Base-by-base conservation (phyloP, 2,113 vertebrate species). In the Chinchilla lanigera region DNA sequence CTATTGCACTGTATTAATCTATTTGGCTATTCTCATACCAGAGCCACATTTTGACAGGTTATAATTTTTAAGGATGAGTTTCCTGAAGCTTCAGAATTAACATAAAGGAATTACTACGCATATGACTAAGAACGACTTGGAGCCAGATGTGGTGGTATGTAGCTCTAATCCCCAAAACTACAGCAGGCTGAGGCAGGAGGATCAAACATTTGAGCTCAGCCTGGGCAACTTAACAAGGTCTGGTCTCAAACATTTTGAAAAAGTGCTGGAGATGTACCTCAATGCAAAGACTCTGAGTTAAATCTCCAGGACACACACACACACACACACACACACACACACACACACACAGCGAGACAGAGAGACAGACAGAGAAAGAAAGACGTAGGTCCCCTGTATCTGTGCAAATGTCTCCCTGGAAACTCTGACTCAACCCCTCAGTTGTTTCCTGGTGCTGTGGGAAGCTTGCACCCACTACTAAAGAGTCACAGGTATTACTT, bases 341-440 rank as follows among this genome's bases (percentile, higher is more conserved):
- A 67, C 30, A 67, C 26, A 67, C 0, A 67, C 12, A n/a, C 11
- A 69, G 33, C n/a, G 65, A 69, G 73, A 44, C 26, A 71, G 22
- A 67, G 33, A 73, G 44, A 41, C 16, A 17, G 65, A 69, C n/a
- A n/a, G n/a, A n/a, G n/a, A n/a, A n/a, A 54, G 8, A 50, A n/a
- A 3, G 50, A 14, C 54, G 78, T 28, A 10, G 0, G 0, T 30
- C 50, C 60, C 19, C 67, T 67, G 7, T 22, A 10, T 60, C 0
- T 0, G 26, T 38, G 85, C n/a, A 38, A 19, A 7, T 22, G 44
- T 86, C 47, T 73, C 50, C 58, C 52, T 0, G 0, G 26, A n/a
- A 80, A 65, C 16, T n/a, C 73, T 26, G 24, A 50, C 60, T 47
- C 20, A 12, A 8, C 38, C 24, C 8, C 1, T 65, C 22, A 71